Conservation (phyloP, 1,140 invertebrate species). For the Zaprionus capensis region DNA sequence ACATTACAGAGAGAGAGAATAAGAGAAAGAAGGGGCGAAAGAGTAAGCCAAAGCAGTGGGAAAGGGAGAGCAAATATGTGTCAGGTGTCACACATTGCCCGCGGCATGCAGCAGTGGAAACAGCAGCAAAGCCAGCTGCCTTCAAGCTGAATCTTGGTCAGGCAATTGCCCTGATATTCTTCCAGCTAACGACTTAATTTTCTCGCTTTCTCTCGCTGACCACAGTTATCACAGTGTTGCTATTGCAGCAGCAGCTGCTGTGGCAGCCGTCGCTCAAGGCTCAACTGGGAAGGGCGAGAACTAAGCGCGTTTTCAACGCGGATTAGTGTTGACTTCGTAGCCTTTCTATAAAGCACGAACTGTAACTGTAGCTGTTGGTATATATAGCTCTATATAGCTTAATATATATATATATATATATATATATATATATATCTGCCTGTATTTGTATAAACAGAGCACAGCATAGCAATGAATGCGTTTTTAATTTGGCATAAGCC, state of each 20-base stretch:
- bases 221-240: not conserved
- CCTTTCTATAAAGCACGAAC: conserved; percentile 1
- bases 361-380: conserved; percentile 3
- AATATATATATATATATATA: not conserved
- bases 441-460: conserved; percentile 38
- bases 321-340: conserved; percentile 44
- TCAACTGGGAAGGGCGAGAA: conserved; percentile 27
- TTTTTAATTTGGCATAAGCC: conserved; percentile 79
- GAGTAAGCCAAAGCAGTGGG: no score
- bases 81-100: not conserved
- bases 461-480: conserved; percentile 66
- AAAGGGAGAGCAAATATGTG: not conserved
- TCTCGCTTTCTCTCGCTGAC: not conserved
- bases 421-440: conserved; percentile 2
- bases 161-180: conserved; percentile 24
- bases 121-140: conserved; percentile 11
- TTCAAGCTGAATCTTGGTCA: conserved; percentile 5
- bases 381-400: not conserved
- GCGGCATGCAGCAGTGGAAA: not conserved
- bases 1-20: not conserved
- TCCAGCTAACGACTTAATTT: conserved; percentile 13
- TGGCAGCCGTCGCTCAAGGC: conserved; percentile 15
- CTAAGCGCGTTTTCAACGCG: conserved; percentile 44
- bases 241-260: not conserved
- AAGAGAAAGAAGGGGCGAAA: no score